Evolutionary conservation across 2,113 vertebrate genomes (phyloP), one percentile per base, ranked within the genome.

Genomic region (Triplophysa siluroides): DNA sequence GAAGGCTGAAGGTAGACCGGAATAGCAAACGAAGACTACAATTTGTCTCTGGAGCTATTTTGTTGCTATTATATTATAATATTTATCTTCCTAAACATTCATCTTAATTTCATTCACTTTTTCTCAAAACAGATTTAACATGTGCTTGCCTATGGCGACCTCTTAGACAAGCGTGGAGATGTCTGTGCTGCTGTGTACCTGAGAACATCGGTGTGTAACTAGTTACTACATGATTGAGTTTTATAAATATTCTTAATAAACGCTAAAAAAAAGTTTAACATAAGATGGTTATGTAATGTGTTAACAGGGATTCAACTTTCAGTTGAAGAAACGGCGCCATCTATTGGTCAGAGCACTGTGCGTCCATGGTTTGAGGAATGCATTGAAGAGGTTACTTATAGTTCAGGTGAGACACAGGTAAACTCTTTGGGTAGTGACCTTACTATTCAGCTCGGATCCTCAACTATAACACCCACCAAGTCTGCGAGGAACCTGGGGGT

Each of bases 241-340:
- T 69, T 1, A 5, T 52, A 2, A 29, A 54, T 10, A 56, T 13
- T 13, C 10, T 71, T 13, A 8, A 19, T n/a, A 11, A 52, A 56
- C 50, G 4, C 24, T 0, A 0, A 18, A 23, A 50, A n/a, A 50
- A 26, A 0, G 8, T 52, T 8, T 26, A 41, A 52, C 23, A 3
- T 52, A 16, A 29, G 16, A 4, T 56, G 26, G 18, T 33, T 33
- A 13, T 54, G 18, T 7, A 54, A 71, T n/a, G 11, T 11, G 4
- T 33, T 33, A 14, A 33, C 69, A 71, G 69, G 18, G 1, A 16
- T 56, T 13, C 24, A 3, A 1, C 11, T 56, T 2, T 56, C 69
- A 38, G 50, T 71, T n/a, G 69, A 71, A 21, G 50, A 56, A 56
- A 71, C 50, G 13, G 50, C 50, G 18, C 50, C 69, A 29, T n/a